Evolutionary conservation across 2,888 invertebrate genomes (phyloP).

Genomic region (Allophyes oxyacanthae): DNA sequence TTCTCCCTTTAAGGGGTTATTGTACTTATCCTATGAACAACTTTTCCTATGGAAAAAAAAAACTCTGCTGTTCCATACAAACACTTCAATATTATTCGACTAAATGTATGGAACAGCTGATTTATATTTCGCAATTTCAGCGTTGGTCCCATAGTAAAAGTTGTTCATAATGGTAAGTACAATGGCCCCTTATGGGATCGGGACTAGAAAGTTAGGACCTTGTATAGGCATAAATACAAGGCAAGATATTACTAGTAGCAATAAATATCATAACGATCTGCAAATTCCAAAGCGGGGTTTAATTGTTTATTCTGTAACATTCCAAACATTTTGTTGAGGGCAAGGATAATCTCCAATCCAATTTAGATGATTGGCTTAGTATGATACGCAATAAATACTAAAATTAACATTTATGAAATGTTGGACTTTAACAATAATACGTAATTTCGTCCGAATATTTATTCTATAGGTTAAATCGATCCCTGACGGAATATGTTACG

Average conservation of each 20-base stretch:
- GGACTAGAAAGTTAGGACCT: no score
- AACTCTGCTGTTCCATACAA: no score
- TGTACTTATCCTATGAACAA: no score
- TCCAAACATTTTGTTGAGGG: slow-evolving; percentile 38
- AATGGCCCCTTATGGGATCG: no score
- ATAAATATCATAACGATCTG: slow-evolving; percentile 39
- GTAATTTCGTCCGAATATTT: slow-evolving; percentile 33
- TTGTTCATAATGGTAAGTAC: no score
- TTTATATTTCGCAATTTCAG: no score
- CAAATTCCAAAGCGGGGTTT: slow-evolving; percentile 36
- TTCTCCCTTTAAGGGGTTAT: no score
- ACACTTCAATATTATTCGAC: no score
- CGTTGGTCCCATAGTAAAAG: no score
- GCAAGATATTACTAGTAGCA: slow-evolving; percentile 30
- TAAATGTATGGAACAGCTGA: no score
- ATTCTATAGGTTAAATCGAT: slow-evolving; percentile 24
- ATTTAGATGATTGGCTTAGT: slow-evolving; percentile 52
- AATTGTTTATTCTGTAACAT: slow-evolving; percentile 48
- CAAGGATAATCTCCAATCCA: slow-evolving; percentile 48
- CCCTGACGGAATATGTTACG: slow-evolving; percentile 33
- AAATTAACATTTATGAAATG: slow-evolving; percentile 32
- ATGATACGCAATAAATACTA: slow-evolving; percentile 47
- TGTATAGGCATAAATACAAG: slow-evolving; percentile 9
- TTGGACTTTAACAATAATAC: slow-evolving; percentile 29
- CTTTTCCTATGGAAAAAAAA: no score